Percentiles rank a stretch among this genome's conserved stretches.
phyloP scores from a whole-genome alignment of 2,888 invertebrate genomes.

The Allolobophora icterica region DNA sequence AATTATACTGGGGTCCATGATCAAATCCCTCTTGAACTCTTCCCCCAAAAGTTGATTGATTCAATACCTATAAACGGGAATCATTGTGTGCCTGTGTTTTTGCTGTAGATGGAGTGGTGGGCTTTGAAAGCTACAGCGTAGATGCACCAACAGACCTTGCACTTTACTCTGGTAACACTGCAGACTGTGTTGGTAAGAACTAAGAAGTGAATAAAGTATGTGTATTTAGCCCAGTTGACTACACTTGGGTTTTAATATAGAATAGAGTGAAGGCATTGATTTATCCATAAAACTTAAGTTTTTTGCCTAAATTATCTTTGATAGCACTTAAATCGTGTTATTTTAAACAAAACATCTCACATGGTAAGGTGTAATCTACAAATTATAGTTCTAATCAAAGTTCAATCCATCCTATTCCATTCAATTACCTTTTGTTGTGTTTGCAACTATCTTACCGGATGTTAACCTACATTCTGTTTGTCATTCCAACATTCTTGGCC shows the following conservation, averaged over 20 bases:
- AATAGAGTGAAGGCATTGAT: background rate
- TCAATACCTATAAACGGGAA: background rate
- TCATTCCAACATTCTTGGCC: background rate
- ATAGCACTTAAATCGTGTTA: background rate
- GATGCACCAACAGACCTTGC: background rate
- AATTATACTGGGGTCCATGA: too few species aligned
- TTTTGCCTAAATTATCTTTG: background rate
- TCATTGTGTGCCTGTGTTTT: background rate
- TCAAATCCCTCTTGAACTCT: too few species aligned
- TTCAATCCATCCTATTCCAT: background rate
- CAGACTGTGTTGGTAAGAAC: conserved; percentile 1
- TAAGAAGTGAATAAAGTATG: background rate
- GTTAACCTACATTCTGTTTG: background rate
- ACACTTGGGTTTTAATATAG: background rate
- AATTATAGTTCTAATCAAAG: background rate
- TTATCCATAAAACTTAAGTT: background rate
- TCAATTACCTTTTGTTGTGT: background rate
- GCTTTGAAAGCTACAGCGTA: background rate
- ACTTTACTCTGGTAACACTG: conserved; percentile 8
- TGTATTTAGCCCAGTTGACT: background rate
- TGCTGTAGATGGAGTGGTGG: background rate
- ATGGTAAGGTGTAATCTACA: background rate
- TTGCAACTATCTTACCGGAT: background rate
- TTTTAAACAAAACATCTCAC: background rate
- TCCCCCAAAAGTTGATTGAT: too few species aligned